Evolutionary conservation across 1,140 invertebrate species (phyloP), one percentile per base, ranked within the genome.

Genomic region (Patella vulgata): DNA sequence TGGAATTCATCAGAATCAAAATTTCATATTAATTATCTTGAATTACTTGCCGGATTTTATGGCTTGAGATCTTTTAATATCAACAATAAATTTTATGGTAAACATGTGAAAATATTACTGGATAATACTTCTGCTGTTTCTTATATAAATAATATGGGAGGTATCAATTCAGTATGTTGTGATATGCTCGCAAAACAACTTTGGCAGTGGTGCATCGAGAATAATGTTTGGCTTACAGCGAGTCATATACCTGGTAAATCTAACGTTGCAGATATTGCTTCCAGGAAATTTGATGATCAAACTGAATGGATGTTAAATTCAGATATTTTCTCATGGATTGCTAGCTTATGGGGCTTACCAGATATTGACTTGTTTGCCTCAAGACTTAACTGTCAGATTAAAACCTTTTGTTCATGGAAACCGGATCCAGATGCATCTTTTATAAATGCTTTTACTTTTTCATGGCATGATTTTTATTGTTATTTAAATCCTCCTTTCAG

Each of bases 401-500:
- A 25, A 28, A 48, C n/a, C 31, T 70, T 47, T 63, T 59, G 59
- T 17, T 54, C 68, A 25, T 70, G 53, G 55, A 43, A 51, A 31
- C 61, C 62, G 27, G 66, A 68, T 57, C 52, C 66, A 50, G 36
- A 51, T n/a, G n/a, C n/a, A n/a, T n/a, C n/a, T n/a, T n/a, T n/a
- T 28, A 30, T 67, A 27, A 51, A 63, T 67, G 52, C 66, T 42
- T 68, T 68, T 61, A 55, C 57, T 14, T 17, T 54, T 31, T 23
- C 31, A 36, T 68, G 61, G 62, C n/a, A 11, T 44, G 14, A 25
- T 27, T 27, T 40, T 47, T 52, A 50, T 23, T 30, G 60, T 27
- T 64, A 60, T 57, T 30, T 44, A 27, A 56, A 60, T 59, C 62
- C 57, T 59, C 57, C 66, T 60, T 64, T 64, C 51, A 63, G 56